Conservation (phyloP, 2,888 invertebrate species). For the Tetragonula carbonaria region DNA sequence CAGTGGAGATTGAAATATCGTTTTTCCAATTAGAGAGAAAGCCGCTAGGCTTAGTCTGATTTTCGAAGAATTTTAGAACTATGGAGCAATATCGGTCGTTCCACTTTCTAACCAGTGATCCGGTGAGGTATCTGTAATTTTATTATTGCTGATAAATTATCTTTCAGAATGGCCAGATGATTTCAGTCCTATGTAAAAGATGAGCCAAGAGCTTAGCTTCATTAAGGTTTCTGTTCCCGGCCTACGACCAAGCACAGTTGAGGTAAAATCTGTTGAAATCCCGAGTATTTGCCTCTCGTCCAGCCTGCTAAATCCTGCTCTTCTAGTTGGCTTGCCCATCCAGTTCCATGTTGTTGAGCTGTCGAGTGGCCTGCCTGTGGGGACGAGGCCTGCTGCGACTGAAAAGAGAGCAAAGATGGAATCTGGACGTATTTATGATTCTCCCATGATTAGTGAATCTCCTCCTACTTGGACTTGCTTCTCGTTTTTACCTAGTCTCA, state of each 20-base stretch:
- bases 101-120: slow-evolving; percentile 34
- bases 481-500: background rate
- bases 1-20: background rate
- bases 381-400: slow-evolving; percentile 45
- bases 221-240: slow-evolving; percentile 38
- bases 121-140: background rate
- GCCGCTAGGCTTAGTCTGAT: background rate
- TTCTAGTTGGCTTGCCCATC: slow-evolving; percentile 36
- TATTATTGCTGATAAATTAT: background rate
- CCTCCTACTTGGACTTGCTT: slow-evolving; percentile 5
- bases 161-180: background rate
- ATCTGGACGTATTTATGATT: slow-evolving; percentile 48
- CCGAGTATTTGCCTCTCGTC: slow-evolving; percentile 14
- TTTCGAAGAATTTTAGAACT: background rate
- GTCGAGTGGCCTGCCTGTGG: slow-evolving; percentile 28
- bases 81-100: slow-evolving; percentile 3
- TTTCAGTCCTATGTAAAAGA: background rate
- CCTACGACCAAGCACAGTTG: background rate
- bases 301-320: slow-evolving; percentile 32
- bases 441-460: slow-evolving; percentile 43
- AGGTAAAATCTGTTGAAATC: slow-evolving; percentile 36
- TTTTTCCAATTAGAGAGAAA: slow-evolving; percentile 39
- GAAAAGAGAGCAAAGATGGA: slow-evolving; percentile 38
- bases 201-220: slow-evolving; percentile 12
- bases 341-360: slow-evolving; percentile 40